Evolutionary conservation across 92 coral and sea anemone species (phyloP).

Genomic region (Porites lobata): DNA sequence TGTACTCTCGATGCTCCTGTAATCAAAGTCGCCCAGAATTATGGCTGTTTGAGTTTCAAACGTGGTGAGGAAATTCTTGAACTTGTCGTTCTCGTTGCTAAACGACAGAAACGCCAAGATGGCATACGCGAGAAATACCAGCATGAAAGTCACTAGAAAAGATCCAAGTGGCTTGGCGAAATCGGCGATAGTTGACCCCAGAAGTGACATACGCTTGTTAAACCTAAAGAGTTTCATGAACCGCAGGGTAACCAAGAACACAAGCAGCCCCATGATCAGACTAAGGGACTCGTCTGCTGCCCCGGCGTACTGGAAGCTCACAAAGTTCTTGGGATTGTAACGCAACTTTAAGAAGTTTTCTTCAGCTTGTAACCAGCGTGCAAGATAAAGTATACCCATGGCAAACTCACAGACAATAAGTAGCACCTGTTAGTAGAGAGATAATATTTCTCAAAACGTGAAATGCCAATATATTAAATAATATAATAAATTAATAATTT

Average conservation of each 20-base stretch:
- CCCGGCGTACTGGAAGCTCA: conserved; percentile 94
- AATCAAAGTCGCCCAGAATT: conserved; percentile 92
- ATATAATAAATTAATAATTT: no score
- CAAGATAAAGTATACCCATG: conserved; percentile 74
- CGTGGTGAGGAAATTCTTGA: conserved; percentile 60
- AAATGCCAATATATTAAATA: not conserved
- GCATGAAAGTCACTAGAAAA: conserved; percentile 78
- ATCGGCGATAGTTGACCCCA: conserved; percentile 82
- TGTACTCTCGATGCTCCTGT: conserved; percentile 54
- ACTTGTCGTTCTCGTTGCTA: conserved; percentile 65
- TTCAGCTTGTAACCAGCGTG: conserved; percentile 87
- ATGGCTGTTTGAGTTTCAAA: conserved; percentile 83
- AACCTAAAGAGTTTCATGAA: conserved; percentile 84
- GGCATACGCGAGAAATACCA: conserved; percentile 78
- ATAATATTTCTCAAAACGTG: not conserved
- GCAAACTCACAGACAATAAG: conserved; percentile 74
- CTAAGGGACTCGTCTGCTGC: conserved; percentile 83
- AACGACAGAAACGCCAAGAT: conserved; percentile 76
- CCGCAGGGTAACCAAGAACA: conserved; percentile 83
- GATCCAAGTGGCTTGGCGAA: conserved; percentile 83
- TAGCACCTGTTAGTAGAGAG: not conserved
- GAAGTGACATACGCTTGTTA: conserved; percentile 86
- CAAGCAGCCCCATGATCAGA: conserved; percentile 82
- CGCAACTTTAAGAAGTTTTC: conserved; percentile 79
- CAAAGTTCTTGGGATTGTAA: conserved; percentile 93